Conservation (phyloP, 2,797 vertebrate species). For the Anas capensis region DNA sequence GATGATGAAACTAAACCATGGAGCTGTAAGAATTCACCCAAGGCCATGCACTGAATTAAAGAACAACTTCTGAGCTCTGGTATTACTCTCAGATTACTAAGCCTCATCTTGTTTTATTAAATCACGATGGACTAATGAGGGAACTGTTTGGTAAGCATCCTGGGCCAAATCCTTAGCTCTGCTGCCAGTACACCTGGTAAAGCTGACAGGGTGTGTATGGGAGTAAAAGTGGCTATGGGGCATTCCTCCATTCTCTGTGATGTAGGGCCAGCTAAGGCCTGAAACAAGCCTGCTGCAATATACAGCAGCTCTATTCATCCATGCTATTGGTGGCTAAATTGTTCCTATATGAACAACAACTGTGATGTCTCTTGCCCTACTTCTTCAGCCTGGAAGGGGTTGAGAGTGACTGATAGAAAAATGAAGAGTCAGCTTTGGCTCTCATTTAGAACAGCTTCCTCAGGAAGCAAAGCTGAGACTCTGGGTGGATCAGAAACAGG, state of each 20-base stretch:
- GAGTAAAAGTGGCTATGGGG: constrained; percentile 23
- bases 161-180: constrained; percentile 1
- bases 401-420: not conserved
- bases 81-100: not conserved
- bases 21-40: constrained; percentile 7
- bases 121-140: not conserved
- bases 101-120: constrained; percentile 27
- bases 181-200: constrained; percentile 58
- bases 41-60: not conserved
- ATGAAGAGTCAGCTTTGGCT: not conserved
- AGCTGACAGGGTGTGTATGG: not conserved
- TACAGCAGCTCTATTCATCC: not conserved
- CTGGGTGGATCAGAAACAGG: not conserved
- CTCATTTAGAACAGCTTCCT: not conserved
- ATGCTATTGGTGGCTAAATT: not conserved
- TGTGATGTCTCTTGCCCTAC: not conserved
- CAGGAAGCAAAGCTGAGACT: not conserved
- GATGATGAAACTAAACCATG: not conserved
- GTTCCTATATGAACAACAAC: not conserved
- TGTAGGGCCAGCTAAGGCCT: constrained; percentile 17
- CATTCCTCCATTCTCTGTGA: constrained; percentile 2
- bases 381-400: not conserved
- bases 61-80: not conserved
- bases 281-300: not conserved
- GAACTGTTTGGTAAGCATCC: not conserved